Conservation (phyloP, 2,797 vertebrate species). For the Galagoides demidoff region DNA sequence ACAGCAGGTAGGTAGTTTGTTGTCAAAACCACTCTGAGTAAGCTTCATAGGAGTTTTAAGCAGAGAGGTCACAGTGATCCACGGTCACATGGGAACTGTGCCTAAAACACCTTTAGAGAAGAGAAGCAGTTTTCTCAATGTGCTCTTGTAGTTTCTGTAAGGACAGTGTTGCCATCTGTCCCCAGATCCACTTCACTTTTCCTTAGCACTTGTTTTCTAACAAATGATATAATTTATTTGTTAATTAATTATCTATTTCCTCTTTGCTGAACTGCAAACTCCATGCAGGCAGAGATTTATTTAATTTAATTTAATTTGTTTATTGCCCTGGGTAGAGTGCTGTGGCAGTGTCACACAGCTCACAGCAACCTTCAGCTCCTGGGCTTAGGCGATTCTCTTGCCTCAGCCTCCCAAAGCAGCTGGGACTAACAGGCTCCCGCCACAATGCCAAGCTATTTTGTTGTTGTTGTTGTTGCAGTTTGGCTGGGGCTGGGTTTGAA, state of each 20-base stretch:
- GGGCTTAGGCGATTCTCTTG: no score
- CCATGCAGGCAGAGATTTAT: neutral
- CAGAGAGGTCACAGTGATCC: neutral
- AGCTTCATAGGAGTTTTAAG: neutral
- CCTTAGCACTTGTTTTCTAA: neutral
- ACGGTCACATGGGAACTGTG: neutral
- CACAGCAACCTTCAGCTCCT: no score
- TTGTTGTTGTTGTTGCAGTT: no score
- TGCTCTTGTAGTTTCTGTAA: neutral
- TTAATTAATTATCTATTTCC: neutral
- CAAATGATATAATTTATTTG: neutral
- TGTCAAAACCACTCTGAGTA: neutral
- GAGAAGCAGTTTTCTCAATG: neutral
- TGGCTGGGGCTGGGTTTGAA: no score
- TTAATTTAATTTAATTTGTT: no score
- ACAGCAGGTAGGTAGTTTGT: neutral
- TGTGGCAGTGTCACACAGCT: no score
- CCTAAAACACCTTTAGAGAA: neutral
- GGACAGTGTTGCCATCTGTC: neutral
- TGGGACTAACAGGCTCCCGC: no score
- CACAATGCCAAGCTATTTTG: no score
- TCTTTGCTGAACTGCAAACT: neutral
- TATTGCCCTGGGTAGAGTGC: no score
- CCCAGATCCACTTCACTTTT: neutral
- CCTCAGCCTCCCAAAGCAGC: no score